Conservation (phyloP, 2,888 invertebrate species). For the Teinopalpus imperialis region DNA sequence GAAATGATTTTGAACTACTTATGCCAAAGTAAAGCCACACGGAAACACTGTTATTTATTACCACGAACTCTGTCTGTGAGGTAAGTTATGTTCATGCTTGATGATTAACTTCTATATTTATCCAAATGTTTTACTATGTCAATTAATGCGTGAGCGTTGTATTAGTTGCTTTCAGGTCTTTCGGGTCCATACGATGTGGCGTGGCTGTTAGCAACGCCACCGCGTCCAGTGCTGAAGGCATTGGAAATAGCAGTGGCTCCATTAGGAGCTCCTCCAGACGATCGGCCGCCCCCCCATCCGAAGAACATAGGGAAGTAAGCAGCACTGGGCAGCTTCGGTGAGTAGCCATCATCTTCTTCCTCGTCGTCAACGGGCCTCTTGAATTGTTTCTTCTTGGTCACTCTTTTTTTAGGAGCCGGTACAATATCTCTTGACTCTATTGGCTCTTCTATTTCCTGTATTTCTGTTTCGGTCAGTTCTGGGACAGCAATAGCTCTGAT, state of each 20-base stretch:
- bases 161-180: slow-evolving; percentile 58
- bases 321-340: slow-evolving; percentile 71
- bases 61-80: slow-evolving; percentile 29
- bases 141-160: slow-evolving; percentile 42
- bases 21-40: too few species aligned
- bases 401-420: slow-evolving; percentile 49
- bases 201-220: slow-evolving; percentile 87
- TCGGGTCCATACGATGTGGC: slow-evolving; percentile 87
- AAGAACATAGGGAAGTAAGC: slow-evolving; percentile 87
- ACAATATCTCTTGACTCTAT: slow-evolving; percentile 54
- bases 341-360: slow-evolving; percentile 76
- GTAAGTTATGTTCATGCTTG: slow-evolving; percentile 9
- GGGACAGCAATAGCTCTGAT: slow-evolving; percentile 47
- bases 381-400: slow-evolving; percentile 62
- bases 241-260: slow-evolving; percentile 87
- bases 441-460: slow-evolving; percentile 57
- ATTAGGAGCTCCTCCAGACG: slow-evolving; percentile 71
- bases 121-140: too few species aligned
- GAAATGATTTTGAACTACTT: too few species aligned
- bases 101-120: slow-evolving; percentile 17
- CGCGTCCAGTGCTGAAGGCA: slow-evolving; percentile 86
- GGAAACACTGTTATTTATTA: too few species aligned
- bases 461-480: slow-evolving; percentile 60
- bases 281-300: slow-evolving; percentile 64
- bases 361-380: slow-evolving; percentile 60